Base-by-base conservation (phyloP, 64 coral and sea anemone genomes). In the Catalaphyllia jardinei region DNA sequence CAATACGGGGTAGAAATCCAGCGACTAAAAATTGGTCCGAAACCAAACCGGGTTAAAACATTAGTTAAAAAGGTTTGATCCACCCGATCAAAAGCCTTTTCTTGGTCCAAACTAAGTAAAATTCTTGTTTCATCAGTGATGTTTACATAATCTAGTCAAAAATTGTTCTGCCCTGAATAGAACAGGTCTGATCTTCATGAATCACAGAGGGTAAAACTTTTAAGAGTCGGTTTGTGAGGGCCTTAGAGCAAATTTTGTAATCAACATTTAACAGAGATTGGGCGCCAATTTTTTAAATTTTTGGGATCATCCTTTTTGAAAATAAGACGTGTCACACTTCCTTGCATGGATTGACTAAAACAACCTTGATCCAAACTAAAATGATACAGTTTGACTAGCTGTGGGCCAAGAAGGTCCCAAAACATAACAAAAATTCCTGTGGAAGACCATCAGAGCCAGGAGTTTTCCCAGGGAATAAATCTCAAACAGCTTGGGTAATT, bases 41-140 rank as follows among this genome's bases (percentile, higher is more conserved):
- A 89, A 51, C 78, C 62, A 50, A 69, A 67, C 0, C 24, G 39
- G 3, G 33, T 35, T 16, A 90, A 54, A 8, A 81, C 77, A 22
- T 31, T 7, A 9, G 46, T 4, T 2, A 79, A 31, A 31, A 55
- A 87, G 12, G 31, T 19, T 11, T 61, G 50, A 13, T 91, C 67
- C 0, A 91, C 35, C 10, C 79, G n/a, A 22, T 91, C 67, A 35
- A 91, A 91, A 24, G 79, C 89, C 30, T 91, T 91, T 24, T 84
- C 89, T 33, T 91, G 79, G 75, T 91, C 89, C 12, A 81, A 33
- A 3, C 39, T 52, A 16, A 79, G 17, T 4, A 79, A 16, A 24
- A 52, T 39, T 6, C 35, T 31, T 14, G 74, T 73, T 38, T 42
- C 59, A 8, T 64, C 29, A 17, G 51, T 78, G 13, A 50, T 19